These are phyloP conservation scores for Hippopotamyrus pictus DNA, from an alignment of 2,797 vertebrate species.

Conservation along the genomic window DNA sequence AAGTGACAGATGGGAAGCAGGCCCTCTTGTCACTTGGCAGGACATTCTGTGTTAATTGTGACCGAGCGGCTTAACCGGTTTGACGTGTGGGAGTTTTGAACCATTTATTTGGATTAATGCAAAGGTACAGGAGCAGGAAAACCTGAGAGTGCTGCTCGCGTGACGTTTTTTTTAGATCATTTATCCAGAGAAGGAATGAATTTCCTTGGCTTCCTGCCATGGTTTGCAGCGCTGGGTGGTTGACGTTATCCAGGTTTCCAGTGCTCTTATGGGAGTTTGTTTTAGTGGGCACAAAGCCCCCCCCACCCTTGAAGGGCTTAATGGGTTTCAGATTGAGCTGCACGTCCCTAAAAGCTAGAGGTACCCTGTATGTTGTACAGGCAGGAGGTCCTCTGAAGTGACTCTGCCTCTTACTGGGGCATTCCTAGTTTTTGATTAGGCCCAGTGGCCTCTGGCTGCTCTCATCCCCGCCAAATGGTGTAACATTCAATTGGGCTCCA, in stretches of 20 bases:
- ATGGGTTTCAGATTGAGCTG: background rate
- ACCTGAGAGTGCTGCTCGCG: background rate
- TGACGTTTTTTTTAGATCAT: background rate
- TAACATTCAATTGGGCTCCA: background rate
- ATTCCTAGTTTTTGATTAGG: slow-evolving; percentile 8
- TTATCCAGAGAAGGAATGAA: slow-evolving; percentile 1
- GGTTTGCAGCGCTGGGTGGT: background rate
- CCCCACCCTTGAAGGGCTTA: background rate
- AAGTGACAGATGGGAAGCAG: slow-evolving; percentile 4
- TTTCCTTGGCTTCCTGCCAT: background rate
- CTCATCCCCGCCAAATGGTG: background rate
- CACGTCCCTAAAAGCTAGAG: background rate
- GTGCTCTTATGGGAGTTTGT: background rate
- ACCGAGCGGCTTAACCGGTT: slow-evolving; percentile 12
- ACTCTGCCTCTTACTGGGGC: background rate
- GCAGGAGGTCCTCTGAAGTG: background rate
- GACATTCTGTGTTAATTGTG: slow-evolving; percentile 20
- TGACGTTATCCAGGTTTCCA: background rate
- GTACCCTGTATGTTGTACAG: background rate
- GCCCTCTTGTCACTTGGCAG: slow-evolving; percentile 6
- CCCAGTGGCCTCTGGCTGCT: background rate
- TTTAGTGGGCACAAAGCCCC: slow-evolving; percentile 5
- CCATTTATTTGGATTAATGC: background rate
- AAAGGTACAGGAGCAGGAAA: background rate
- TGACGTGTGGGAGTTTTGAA: slow-evolving; percentile 3